Evolutionary conservation across 37 sponge, comb jelly and placozoan species (phyloP).

Genomic region (Aphrocallistes beatrix): DNA sequence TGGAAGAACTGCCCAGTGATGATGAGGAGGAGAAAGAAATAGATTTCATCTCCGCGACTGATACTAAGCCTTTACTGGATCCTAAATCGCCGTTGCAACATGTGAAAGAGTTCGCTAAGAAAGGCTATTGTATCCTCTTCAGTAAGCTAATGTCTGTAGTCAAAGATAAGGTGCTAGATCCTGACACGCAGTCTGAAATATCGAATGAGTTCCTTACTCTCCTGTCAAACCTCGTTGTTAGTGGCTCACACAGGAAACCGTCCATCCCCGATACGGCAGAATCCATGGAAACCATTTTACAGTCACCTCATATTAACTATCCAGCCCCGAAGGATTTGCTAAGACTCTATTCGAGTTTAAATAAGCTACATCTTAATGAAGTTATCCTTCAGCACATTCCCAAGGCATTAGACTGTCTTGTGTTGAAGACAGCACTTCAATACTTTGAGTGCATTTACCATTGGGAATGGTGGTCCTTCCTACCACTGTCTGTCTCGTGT

Average conservation of each 20-base stretch:
- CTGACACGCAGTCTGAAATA: background rate
- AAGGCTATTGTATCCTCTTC: slow-evolving; percentile 18
- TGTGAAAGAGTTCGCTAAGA: slow-evolving; percentile 5
- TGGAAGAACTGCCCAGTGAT: slow-evolving; percentile 33
- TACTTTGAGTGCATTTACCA: background rate
- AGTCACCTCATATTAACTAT: background rate
- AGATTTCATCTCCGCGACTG: background rate
- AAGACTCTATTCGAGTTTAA: background rate
- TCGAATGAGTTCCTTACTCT: background rate
- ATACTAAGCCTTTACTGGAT: background rate
- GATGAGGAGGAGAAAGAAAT: background rate
- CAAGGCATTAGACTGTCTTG: background rate
- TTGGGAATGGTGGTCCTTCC: slow-evolving; percentile 4
- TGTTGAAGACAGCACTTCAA: background rate
- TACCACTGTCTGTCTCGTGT: background rate
- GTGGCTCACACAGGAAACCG: background rate
- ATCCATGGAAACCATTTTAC: background rate
- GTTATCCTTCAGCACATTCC: background rate
- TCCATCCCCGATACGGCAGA: too few species aligned
- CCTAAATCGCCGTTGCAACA: background rate
- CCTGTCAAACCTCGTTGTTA: background rate
- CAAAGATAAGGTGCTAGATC: background rate
- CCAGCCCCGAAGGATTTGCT: background rate
- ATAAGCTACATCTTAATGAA: background rate
- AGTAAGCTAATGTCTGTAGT: background rate